phyloP scores from a whole-genome alignment of 2,113 vertebrate genomes.

The Craseonycteris thonglongyai region DNA sequence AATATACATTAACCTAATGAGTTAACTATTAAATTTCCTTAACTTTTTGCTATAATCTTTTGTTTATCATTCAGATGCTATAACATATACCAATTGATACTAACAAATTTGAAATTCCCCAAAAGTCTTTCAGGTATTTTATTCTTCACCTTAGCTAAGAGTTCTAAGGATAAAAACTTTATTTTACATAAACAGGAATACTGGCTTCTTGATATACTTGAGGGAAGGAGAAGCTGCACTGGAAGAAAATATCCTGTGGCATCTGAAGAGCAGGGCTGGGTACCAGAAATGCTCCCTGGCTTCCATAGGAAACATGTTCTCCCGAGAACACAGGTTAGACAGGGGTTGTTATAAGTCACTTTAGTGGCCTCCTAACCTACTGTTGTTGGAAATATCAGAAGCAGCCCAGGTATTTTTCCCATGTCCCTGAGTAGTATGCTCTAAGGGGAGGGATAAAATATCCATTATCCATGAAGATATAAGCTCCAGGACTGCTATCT shows the following conservation, averaged over 20 bases:
- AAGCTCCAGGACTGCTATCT: background rate
- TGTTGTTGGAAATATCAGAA: background rate
- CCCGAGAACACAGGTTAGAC: background rate
- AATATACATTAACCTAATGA: background rate
- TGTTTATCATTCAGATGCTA: background rate
- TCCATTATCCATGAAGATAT: background rate
- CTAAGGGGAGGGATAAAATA: background rate
- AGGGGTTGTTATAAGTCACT: background rate
- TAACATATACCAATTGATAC: background rate
- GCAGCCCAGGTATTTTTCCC: background rate
- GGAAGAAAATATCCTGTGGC: background rate
- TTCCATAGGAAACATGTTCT: background rate
- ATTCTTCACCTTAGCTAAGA: no score
- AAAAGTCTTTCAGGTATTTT: background rate
- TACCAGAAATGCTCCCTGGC: no score
- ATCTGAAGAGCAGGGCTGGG: background rate
- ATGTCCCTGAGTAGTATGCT: background rate
- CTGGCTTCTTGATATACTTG: background rate
- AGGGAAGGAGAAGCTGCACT: background rate
- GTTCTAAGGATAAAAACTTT: background rate
- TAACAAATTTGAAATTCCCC: background rate
- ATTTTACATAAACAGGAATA: background rate
- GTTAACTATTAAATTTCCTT: background rate
- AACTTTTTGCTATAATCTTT: background rate
- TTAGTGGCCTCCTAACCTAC: background rate